These are phyloP conservation scores for Notoglanidium macrostoma DNA, from an alignment of 2,797 vertebrate species.

Conservation along the genomic window DNA sequence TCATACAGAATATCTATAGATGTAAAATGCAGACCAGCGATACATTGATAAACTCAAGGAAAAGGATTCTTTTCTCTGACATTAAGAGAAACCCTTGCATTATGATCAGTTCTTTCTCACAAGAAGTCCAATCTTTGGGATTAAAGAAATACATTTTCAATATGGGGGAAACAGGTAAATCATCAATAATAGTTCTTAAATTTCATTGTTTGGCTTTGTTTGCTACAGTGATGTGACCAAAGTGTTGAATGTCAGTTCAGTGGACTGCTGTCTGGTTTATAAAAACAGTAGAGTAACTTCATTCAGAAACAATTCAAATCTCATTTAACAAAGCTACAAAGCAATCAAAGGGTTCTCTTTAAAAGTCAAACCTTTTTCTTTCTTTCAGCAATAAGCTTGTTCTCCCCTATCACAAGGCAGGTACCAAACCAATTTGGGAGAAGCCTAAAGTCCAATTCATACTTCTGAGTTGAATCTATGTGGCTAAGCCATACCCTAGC, in stretches of 20 bases:
- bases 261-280: neutral
- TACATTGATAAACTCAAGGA: neutral
- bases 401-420: neutral
- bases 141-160: neutral
- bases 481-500: no score
- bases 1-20: neutral
- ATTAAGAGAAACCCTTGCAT: neutral
- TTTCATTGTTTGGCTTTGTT: neutral
- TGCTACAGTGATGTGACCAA: neutral
- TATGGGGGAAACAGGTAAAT: neutral
- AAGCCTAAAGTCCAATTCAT: no score
- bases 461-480: no score
- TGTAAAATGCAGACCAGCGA: neutral
- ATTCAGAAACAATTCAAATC: neutral
- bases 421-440: neutral
- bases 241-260: neutral
- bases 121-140: neutral
- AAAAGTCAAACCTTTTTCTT: neutral
- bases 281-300: neutral
- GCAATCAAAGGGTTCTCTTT: no score
- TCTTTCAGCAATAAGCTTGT: neutral
- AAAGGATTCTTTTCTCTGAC: neutral
- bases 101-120: neutral
- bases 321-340: neutral
- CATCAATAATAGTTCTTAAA: neutral